Base-by-base conservation (phyloP, 2,113 vertebrate genomes). In the Eulacestoma nigropectus region DNA sequence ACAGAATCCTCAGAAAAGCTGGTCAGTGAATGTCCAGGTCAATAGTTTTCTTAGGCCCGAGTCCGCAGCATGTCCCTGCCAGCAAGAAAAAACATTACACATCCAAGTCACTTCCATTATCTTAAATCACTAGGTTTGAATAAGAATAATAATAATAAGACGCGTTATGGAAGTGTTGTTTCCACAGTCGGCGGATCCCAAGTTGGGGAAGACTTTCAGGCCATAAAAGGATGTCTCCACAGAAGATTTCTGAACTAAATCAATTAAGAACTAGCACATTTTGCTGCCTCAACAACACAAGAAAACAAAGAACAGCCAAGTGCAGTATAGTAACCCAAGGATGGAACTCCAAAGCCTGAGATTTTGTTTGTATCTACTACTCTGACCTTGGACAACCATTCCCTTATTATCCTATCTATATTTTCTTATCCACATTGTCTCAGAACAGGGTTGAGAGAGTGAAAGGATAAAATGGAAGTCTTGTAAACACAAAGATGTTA, bases 31-130 rank as follows among this genome's bases (percentile, higher is more conserved):
- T 21, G 67, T 47, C 86, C 92, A 89, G 92, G 79, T 91, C 90
- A 97, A 89, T 0, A 69, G 64, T 92, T 96, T 95, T 92, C 90
- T 97, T 91, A 73, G 93, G 91, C 88, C 73, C 57, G 23, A 93
- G 57, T 33, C 93, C 2, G 16, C 64, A 85, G 77, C 52, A 44
- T 0, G 1, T 65, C 65, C 73, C 82, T 94, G 93, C 87, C 93
- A 93, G 85, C 57, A 92, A 78, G 78, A 70, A 62, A 84, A 86
- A 84, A n/a, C 64, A 70, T 93, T 62, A 75, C 69, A 39, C 52
- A 11, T 29, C 49, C 20, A 22, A 89, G 44, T 39, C 68, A 35
- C 90, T 90, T 49, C 44, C 86, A 81, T 84, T 90, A 60, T 75
- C 83, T 68, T 49, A 81, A 90, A 67, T 84, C 63, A 13, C n/a